These are phyloP conservation scores for Ginglymostoma cirratum DNA, from an alignment of 2,113 vertebrate species.

Conservation along the genomic window DNA sequence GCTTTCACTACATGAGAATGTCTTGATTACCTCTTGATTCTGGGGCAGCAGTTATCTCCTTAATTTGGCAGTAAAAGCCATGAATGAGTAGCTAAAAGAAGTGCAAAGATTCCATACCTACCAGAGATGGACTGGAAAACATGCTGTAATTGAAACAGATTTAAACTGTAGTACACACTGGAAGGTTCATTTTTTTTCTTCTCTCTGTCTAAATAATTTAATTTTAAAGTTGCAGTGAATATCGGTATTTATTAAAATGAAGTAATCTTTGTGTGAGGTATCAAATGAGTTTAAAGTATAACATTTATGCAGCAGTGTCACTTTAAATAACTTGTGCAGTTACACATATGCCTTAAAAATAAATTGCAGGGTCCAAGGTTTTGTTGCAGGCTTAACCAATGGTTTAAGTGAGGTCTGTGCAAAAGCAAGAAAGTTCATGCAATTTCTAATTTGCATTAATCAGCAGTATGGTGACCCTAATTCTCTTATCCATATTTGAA, in stretches of 20 bases:
- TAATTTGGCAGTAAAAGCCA: not conserved
- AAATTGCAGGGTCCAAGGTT: constrained; percentile 65
- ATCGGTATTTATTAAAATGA: not conserved
- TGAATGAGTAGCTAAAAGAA: not conserved
- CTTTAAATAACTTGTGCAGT: not conserved
- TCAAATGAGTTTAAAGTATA: not conserved
- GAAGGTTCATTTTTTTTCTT: not conserved
- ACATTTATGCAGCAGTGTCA: not conserved
- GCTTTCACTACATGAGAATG: not conserved
- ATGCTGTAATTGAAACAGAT: not conserved
- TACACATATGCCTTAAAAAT: constrained; percentile 73
- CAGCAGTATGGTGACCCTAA: not conserved
- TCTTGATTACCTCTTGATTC: not conserved
- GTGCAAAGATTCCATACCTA: not conserved
- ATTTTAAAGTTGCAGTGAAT: not conserved
- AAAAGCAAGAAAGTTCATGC: not conserved
- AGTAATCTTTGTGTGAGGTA: not conserved
- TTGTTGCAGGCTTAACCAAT: not conserved
- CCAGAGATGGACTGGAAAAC: not conserved
- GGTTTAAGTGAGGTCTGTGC: not conserved
- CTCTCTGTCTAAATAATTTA: not conserved
- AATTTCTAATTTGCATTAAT: not conserved
- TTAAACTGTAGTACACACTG: not conserved
- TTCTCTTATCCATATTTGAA: not conserved
- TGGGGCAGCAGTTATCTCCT: not conserved